Percentiles rank a stretch among this genome's conserved stretches.
These are phyloP conservation scores for Pterostichus niger DNA, from an alignment of 2,888 invertebrate genomes.

Conservation along the genomic window DNA sequence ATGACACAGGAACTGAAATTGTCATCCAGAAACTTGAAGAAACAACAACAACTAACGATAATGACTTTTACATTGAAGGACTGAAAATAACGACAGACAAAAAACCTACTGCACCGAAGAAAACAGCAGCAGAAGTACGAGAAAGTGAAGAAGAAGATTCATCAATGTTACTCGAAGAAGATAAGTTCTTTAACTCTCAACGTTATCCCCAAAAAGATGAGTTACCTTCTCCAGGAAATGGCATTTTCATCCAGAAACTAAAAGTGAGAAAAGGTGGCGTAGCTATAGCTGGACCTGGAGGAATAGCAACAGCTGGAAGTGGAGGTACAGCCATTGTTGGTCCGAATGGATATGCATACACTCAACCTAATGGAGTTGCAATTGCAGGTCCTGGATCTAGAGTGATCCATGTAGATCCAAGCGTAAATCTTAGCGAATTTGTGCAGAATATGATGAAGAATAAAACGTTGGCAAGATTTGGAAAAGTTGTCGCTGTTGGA, in stretches of 20 bases:
- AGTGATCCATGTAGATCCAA: conserved; percentile 83
- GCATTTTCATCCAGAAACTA: conserved; percentile 83
- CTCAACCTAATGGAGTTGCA: conserved; percentile 86
- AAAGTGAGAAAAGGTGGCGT: conserved; percentile 88
- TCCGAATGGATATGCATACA: conserved; percentile 87
- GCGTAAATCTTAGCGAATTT: conserved; percentile 81
- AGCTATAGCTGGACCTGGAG: conserved; percentile 90
- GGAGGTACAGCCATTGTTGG: conserved; percentile 91
- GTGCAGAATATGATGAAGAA: conserved; percentile 75
- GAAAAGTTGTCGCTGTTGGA: conserved; percentile 86
- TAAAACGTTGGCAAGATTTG: conserved; percentile 79
- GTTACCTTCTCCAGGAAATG: conserved; percentile 77
- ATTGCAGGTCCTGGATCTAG: conserved; percentile 88
- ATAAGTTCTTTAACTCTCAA: conserved; percentile 73
- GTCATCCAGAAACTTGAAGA: conserved; percentile 50
- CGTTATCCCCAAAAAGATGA: conserved; percentile 27
- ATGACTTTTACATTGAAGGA: conserved; percentile 59
- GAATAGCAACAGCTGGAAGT: conserved; percentile 88
- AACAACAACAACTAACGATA: neutral
- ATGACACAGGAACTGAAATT: conserved; percentile 34
- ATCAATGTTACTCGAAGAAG: conserved; percentile 33
- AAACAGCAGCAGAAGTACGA: conserved; percentile 30
- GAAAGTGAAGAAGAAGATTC: conserved; percentile 50
- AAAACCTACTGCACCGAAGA: conserved; percentile 1
- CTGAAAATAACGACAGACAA: conserved; percentile 14